Conservation (phyloP, 2,113 vertebrate species). For the Callionymus lyra region DNA sequence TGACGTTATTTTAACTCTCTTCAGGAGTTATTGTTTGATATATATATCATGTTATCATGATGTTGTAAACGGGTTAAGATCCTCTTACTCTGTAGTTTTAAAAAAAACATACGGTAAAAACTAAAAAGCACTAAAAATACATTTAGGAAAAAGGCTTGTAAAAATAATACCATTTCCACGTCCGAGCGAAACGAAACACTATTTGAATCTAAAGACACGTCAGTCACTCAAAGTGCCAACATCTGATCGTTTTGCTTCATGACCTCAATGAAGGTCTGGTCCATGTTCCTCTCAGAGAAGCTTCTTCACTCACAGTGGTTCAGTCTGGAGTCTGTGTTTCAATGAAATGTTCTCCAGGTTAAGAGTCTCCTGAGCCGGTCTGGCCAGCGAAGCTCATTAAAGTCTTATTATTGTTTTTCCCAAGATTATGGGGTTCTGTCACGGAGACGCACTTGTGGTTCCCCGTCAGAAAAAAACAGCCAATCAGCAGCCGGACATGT, state of each 20-base stretch:
- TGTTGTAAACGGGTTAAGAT: too few relatives aligned
- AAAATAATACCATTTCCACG: too few relatives aligned
- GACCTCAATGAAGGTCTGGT: slow-evolving; percentile 30
- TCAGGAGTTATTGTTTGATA: too few relatives aligned
- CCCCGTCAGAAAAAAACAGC: slow-evolving; percentile 39
- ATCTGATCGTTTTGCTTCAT: slow-evolving; percentile 52
- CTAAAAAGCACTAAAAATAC: too few relatives aligned
- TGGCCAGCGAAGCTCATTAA: slow-evolving; percentile 54
- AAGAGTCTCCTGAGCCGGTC: slow-evolving; percentile 25
- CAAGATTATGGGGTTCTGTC: slow-evolving; percentile 13
- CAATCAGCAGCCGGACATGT: slow-evolving; percentile 40
- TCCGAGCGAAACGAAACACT: too few relatives aligned
- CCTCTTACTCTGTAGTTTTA: too few relatives aligned
- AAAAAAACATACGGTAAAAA: too few relatives aligned
- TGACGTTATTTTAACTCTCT: too few relatives aligned
- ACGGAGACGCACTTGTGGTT: slow-evolving; percentile 37
- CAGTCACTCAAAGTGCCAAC: too few relatives aligned
- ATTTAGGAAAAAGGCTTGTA: too few relatives aligned
- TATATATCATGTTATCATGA: too few relatives aligned
- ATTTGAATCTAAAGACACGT: too few relatives aligned
- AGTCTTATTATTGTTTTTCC: slow-evolving; percentile 51
- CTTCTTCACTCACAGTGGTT: slow-evolving; percentile 22
- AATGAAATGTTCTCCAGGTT: slow-evolving; percentile 34
- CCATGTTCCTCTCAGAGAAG: slow-evolving; percentile 31
- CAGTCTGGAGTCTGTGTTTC: slow-evolving; percentile 31